A percentile compares a stretch with the other conserved stretches of the same genome.
Conservation (phyloP, 37 sponge, comb jelly and placozoan species). For the Axinella damicornis region DNA sequence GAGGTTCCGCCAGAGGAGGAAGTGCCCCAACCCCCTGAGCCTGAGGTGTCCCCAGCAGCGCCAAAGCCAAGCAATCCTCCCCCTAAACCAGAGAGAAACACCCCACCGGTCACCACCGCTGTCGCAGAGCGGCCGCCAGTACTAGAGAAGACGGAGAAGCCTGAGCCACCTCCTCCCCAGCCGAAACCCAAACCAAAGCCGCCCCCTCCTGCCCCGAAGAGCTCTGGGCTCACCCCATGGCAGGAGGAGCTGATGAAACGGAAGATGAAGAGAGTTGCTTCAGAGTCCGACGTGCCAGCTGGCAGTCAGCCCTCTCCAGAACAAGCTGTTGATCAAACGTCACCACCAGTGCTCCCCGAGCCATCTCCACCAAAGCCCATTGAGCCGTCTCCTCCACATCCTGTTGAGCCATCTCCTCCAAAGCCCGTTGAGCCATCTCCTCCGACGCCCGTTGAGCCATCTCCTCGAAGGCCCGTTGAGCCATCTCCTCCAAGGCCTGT, state of each 20-base stretch:
- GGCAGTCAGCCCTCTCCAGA: not conserved
- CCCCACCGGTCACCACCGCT: not conserved
- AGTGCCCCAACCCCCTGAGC: not conserved
- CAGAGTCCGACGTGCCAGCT: not conserved
- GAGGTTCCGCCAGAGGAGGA: not conserved
- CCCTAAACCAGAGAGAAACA: slow-evolving; percentile 38
- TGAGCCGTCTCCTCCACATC: not conserved
- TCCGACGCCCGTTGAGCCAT: not conserved
- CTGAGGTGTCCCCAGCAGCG: not conserved
- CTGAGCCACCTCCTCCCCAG: slow-evolving; percentile 37
- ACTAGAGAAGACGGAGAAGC: not conserved
- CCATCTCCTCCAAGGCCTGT: not conserved
- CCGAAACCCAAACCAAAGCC: slow-evolving; percentile 48
- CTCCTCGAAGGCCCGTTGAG: not conserved
- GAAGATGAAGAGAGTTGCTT: slow-evolving; percentile 3
- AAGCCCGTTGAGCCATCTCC: not conserved
- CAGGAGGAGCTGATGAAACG: slow-evolving; percentile 46
- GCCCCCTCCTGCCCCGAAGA: slow-evolving; percentile 49
- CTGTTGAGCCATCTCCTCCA: not conserved
- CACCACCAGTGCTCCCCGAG: not conserved
- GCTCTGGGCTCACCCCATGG: slow-evolving; percentile 33
- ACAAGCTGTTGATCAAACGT: slow-evolving; percentile 1
- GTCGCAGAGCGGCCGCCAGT: not conserved
- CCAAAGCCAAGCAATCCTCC: slow-evolving; percentile 13
- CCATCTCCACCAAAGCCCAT: not conserved